Evolutionary conservation across 1,140 invertebrate species (phyloP).

Genomic region (Drosophila bocqueti): DNA sequence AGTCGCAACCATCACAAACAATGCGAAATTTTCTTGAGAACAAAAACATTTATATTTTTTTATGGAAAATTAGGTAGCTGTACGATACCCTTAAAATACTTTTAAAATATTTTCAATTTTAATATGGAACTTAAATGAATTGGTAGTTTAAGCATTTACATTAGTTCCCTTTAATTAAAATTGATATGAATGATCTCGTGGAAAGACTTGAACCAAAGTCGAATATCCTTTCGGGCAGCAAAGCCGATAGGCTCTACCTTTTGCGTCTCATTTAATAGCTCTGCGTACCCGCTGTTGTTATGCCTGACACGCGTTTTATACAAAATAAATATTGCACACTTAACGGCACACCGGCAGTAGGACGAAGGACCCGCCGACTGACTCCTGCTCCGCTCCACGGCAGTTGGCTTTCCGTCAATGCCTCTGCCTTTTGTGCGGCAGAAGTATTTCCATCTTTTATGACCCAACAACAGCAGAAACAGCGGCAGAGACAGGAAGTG

Average conservation of each 20-base stretch:
- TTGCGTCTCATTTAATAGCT: slow-evolving; percentile 70
- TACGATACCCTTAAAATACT: slow-evolving; percentile 8
- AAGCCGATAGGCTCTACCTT: slow-evolving; percentile 36
- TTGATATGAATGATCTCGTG: not conserved
- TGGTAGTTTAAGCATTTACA: not conserved
- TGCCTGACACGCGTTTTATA: slow-evolving; percentile 78
- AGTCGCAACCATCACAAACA: slow-evolving; percentile 27
- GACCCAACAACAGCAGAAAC: slow-evolving; percentile 55
- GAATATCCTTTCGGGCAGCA: slow-evolving; percentile 23
- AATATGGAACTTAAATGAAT: not conserved
- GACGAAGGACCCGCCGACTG: slow-evolving; percentile 3
- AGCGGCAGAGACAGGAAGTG: slow-evolving; percentile 24
- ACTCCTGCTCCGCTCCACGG: slow-evolving; percentile 10
- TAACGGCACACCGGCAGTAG: slow-evolving; percentile 64
- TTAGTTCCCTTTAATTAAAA: not conserved
- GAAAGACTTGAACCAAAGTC: not conserved
- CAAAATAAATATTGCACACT: slow-evolving; percentile 83
- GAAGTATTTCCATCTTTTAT: slow-evolving; percentile 78
- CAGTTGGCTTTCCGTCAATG: slow-evolving; percentile 75
- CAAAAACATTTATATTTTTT: not conserved
- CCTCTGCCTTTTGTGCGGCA: slow-evolving; percentile 62
- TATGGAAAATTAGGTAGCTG: not conserved
- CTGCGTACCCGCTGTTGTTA: slow-evolving; percentile 54
- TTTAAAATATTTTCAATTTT: not conserved
- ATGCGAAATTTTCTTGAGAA: slow-evolving; percentile 50